These are phyloP conservation scores for Apistogramma diplotaenia DNA, from an alignment of 2,113 vertebrate species.

Conservation along the genomic window DNA sequence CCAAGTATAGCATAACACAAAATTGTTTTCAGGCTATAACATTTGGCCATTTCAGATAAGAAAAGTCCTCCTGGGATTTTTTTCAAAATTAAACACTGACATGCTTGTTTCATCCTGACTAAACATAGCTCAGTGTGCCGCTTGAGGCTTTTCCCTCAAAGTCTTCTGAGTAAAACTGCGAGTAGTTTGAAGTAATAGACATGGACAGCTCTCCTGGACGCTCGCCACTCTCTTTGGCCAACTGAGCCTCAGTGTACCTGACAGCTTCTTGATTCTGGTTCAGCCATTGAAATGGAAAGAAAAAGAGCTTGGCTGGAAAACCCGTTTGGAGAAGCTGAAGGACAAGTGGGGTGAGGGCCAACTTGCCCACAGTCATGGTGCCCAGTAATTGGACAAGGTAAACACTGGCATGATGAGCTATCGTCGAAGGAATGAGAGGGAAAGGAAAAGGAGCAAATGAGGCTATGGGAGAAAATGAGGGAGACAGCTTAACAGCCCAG, in stretches of 20 bases:
- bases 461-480: constrained; percentile 54
- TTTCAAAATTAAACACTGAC: constrained; percentile 61
- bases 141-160: constrained; percentile 56
- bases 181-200: constrained; percentile 70
- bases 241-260: constrained; percentile 60
- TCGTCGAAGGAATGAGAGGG: constrained; percentile 54
- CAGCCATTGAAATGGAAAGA: constrained; percentile 66
- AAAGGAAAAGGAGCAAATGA: constrained; percentile 58
- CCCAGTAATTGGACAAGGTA: constrained; percentile 71
- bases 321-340: constrained; percentile 47
- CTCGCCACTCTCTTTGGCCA: constrained; percentile 53
- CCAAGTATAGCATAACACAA: neutral
- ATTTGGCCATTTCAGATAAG: constrained; percentile 40
- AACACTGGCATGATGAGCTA: constrained; percentile 66
- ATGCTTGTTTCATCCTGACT: constrained; percentile 60
- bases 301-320: constrained; percentile 62
- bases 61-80: constrained; percentile 37
- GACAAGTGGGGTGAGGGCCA: constrained; percentile 41
- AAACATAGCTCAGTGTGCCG: constrained; percentile 49
- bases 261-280: constrained; percentile 74
- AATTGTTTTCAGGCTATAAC: neutral
- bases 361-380: constrained; percentile 50
- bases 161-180: constrained; percentile 55
- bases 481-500: constrained; percentile 46
- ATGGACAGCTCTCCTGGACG: constrained; percentile 67